Evolutionary conservation across 2,888 invertebrate genomes (phyloP).

Genomic region (Drosophila emarginata): DNA sequence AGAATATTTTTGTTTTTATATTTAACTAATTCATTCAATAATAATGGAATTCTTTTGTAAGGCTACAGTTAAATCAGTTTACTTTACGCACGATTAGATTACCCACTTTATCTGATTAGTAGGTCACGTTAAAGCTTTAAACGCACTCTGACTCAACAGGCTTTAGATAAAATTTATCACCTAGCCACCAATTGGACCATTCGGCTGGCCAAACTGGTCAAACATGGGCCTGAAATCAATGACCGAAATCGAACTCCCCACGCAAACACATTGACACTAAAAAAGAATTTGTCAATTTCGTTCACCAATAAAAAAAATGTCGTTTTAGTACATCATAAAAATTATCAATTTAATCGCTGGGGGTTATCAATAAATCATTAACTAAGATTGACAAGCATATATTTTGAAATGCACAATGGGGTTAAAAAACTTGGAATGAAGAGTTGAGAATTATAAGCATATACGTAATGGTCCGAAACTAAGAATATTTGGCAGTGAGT

Average conservation of each 20-base stretch:
- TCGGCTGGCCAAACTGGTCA: conserved; percentile 8
- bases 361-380: not conserved
- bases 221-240: conserved; percentile 3
- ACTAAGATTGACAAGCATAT: not conserved
- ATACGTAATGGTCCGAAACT: too few species aligned
- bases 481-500: not conserved
- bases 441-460: not conserved
- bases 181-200: conserved; percentile 1
- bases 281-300: not conserved
- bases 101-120: not conserved
- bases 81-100: not conserved
- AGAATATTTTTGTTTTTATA: not conserved
- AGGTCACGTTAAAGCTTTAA: not conserved
- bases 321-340: conserved; percentile 12
- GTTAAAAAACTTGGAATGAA: not conserved
- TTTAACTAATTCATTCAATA: not conserved
- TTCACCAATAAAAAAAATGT: not conserved
- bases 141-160: not conserved
- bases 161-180: conserved; percentile 1
- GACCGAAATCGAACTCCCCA: not conserved
- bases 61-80: not conserved
- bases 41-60: not conserved
- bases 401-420: not conserved
- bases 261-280: not conserved
- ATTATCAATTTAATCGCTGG: conserved; percentile 3